phyloP scores from a whole-genome alignment of 2,888 invertebrate genomes.

The Plagiodera versicolora region DNA sequence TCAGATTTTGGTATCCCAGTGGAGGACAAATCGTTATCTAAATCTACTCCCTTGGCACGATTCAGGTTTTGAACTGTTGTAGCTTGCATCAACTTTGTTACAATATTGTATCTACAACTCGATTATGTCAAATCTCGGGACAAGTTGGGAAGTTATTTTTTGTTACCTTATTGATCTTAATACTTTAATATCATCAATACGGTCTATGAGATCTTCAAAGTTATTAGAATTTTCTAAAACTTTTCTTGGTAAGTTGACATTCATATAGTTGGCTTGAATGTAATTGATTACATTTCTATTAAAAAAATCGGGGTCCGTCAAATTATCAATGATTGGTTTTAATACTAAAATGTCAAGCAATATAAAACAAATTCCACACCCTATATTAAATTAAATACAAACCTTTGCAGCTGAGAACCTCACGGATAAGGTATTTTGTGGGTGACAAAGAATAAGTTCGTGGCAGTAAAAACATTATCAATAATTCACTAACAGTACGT shows the following conservation, averaged over 20 bases:
- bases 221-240: slow-evolving; percentile 87
- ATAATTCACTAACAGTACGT: slow-evolving; percentile 78
- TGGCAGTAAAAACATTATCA: slow-evolving; percentile 80
- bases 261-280: slow-evolving; percentile 78
- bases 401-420: slow-evolving; percentile 85
- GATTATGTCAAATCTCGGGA: not conserved
- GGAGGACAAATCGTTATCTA: slow-evolving; percentile 64
- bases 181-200: slow-evolving; percentile 78
- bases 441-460: slow-evolving; percentile 78
- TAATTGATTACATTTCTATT: slow-evolving; percentile 85
- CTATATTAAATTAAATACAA: slow-evolving; percentile 35
- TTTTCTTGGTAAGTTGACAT: slow-evolving; percentile 75
- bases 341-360: slow-evolving; percentile 62
- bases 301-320: slow-evolving; percentile 90
- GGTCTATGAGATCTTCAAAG: slow-evolving; percentile 86
- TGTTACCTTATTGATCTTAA: slow-evolving; percentile 76
- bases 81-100: slow-evolving; percentile 92
- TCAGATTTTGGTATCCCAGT: slow-evolving; percentile 72
- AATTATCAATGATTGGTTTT: slow-evolving; percentile 78
- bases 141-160: not conserved
- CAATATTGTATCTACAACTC: slow-evolving; percentile 72
- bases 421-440: slow-evolving; percentile 77
- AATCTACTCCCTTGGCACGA: slow-evolving; percentile 77
- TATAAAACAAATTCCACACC: not conserved
- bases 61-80: slow-evolving; percentile 89